Evolutionary conservation across 2,797 vertebrate genomes (phyloP).

Genomic region (Aplochiton taeniatus): DNA sequence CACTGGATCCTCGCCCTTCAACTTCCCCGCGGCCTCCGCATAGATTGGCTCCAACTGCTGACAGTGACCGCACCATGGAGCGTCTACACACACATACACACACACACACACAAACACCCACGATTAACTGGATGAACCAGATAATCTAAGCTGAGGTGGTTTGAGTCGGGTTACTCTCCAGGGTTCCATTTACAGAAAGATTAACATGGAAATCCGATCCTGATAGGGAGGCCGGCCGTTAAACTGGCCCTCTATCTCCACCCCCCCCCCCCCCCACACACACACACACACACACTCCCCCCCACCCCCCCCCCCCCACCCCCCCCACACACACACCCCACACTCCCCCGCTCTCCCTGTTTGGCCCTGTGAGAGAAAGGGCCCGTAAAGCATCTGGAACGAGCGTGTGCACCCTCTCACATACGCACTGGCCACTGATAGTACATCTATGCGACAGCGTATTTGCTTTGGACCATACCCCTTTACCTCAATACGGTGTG

Average conservation of each 20-base stretch:
- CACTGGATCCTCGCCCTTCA: slow-evolving; percentile 63
- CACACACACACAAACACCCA: slow-evolving; percentile 8
- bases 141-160: not conserved
- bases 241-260: slow-evolving; percentile 7
- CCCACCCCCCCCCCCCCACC: slow-evolving; percentile 3
- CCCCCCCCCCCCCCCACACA: not conserved
- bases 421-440: not conserved
- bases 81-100: slow-evolving; percentile 68
- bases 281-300: not conserved
- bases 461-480: no score
- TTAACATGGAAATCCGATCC: slow-evolving; percentile 56
- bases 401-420: slow-evolving; percentile 4
- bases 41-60: slow-evolving; percentile 79
- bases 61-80: slow-evolving; percentile 89
- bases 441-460: no score
- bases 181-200: slow-evolving; percentile 20
- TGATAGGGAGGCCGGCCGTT: slow-evolving; percentile 54
- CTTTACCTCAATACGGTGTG: not conserved
- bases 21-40: slow-evolving; percentile 70
- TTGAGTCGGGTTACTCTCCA: not conserved
- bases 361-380: slow-evolving; percentile 58
- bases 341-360: not conserved
- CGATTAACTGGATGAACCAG: not conserved
- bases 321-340: slow-evolving; percentile 1
- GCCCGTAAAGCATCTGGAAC: slow-evolving; percentile 55